Conservation (phyloP, 2,113 vertebrate genomes). For the Etia nguti region DNA sequence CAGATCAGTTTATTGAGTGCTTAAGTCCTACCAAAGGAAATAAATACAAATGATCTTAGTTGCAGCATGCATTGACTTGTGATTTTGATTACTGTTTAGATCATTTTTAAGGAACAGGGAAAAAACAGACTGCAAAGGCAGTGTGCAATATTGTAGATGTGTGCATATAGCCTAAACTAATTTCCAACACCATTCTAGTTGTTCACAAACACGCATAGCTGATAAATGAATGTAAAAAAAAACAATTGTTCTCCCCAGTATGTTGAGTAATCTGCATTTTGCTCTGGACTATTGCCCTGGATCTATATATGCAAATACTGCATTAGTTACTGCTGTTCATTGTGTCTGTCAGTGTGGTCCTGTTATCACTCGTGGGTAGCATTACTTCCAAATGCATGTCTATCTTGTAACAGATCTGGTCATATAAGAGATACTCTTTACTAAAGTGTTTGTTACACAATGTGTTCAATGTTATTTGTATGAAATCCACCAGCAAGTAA, state of each 20-base stretch:
- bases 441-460: neutral
- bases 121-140: neutral
- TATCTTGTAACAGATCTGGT: neutral
- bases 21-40: neutral
- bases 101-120: neutral
- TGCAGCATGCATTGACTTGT: neutral
- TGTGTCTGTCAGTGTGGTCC: neutral
- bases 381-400: neutral
- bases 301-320: neutral
- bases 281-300: neutral
- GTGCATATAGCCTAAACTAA: neutral
- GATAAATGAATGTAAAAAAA: neutral
- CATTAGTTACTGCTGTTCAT: neutral
- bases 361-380: neutral
- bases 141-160: neutral
- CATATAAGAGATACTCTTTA: neutral
- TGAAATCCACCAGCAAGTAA: neutral
- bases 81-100: neutral
- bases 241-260: neutral
- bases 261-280: neutral
- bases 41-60: neutral
- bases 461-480: neutral
- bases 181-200: neutral
- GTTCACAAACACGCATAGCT: neutral
- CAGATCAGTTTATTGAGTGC: neutral